Evolutionary conservation across 2,797 vertebrate genomes (phyloP).

Genomic region (Xenops minutus): DNA sequence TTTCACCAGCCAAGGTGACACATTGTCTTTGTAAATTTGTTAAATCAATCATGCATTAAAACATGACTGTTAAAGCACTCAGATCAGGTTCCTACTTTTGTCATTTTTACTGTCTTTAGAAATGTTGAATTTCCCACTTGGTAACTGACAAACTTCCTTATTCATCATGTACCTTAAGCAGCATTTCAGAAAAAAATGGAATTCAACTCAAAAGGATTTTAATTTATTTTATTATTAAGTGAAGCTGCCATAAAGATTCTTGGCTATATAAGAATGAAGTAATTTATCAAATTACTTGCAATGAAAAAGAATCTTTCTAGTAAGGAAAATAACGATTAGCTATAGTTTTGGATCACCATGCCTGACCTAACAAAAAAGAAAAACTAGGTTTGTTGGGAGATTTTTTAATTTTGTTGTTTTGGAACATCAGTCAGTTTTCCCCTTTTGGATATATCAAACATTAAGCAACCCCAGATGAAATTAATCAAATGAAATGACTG

Average conservation of each 20-base stretch:
- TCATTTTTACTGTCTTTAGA: background rate
- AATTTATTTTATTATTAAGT: background rate
- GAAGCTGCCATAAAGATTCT: background rate
- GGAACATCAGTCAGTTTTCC: background rate
- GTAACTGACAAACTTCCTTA: background rate
- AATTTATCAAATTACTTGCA: background rate
- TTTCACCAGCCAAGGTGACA: background rate
- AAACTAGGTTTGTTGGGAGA: background rate
- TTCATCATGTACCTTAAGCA: background rate
- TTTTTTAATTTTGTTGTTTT: background rate
- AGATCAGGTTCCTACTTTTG: background rate
- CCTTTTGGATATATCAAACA: background rate
- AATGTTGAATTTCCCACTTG: background rate
- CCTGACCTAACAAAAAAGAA: background rate
- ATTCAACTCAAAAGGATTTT: background rate
- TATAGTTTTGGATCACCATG: background rate
- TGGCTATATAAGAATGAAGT: background rate
- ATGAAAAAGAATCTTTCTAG: background rate
- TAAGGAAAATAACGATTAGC: background rate
- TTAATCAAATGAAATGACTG: background rate
- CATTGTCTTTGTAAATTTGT: background rate
- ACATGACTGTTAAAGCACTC: background rate
- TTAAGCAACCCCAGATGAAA: background rate
- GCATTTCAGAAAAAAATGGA: background rate
- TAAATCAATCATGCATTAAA: background rate